Evolutionary conservation across 2,113 vertebrate species (phyloP).

Genomic region (Bombycilla garrulus): DNA sequence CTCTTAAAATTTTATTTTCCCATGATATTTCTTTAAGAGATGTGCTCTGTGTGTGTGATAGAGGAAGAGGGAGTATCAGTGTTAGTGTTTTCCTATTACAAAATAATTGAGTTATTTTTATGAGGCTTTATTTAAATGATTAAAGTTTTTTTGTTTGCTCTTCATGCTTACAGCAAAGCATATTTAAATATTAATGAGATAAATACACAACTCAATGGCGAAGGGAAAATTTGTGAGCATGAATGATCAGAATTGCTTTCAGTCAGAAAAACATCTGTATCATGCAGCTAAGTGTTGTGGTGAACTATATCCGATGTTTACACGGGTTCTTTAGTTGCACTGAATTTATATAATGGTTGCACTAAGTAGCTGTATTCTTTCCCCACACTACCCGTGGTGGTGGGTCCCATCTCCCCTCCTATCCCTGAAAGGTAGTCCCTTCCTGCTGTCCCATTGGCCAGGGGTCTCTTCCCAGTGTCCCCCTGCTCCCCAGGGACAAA

Average conservation of each 20-base stretch:
- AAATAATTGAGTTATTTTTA: conserved; percentile 12
- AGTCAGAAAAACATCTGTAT: conserved; percentile 25
- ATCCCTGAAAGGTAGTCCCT: too few species aligned
- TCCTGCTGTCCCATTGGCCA: too few species aligned
- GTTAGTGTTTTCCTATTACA: background rate
- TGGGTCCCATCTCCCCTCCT: too few species aligned
- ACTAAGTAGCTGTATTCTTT: too few species aligned
- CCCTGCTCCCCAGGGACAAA: too few species aligned
- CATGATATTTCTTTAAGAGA: background rate
- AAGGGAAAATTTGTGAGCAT: background rate
- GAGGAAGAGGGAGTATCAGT: background rate
- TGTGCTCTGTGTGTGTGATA: background rate
- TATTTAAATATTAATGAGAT: conserved; percentile 67
- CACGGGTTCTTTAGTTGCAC: too few species aligned
- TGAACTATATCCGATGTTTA: too few species aligned
- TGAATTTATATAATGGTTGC: too few species aligned
- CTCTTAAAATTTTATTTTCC: background rate
- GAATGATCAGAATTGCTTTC: conserved; percentile 62
- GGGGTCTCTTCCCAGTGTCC: too few species aligned
- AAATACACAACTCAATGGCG: background rate
- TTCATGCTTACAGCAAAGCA: conserved; percentile 29
- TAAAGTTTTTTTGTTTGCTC: conserved; percentile 17
- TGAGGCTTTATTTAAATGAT: conserved; percentile 18
- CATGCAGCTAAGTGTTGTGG: conserved; percentile 4
- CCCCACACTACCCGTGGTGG: too few species aligned